Percentiles rank a stretch among this genome's conserved stretches.
Conservation (phyloP, 2,113 vertebrate species). For the Toxostoma redivivum region DNA sequence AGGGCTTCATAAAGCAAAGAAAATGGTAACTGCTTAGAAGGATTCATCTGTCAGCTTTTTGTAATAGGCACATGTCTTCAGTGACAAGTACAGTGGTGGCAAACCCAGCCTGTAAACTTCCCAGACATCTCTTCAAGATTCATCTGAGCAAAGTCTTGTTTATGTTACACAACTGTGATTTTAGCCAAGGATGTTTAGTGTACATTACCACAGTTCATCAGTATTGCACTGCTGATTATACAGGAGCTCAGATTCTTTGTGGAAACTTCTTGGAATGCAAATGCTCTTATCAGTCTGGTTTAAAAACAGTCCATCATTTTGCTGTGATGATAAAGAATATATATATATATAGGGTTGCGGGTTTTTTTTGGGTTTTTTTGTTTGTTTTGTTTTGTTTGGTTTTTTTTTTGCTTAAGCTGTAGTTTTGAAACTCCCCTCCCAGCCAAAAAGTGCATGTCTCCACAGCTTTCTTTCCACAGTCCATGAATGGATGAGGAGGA, state of each 20-base stretch:
- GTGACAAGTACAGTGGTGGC: neutral
- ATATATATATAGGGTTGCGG: too few relatives aligned
- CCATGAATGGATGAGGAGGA: fast-evolving
- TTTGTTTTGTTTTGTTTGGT: too few relatives aligned
- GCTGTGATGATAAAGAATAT: neutral
- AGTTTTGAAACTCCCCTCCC: neutral
- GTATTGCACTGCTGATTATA: neutral
- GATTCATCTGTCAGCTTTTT: neutral
- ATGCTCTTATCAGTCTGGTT: neutral
- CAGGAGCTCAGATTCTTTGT: neutral
- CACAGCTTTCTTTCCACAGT: neutral
- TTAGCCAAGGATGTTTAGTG: neutral
- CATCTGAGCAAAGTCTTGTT: neutral
- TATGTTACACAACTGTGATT: neutral
- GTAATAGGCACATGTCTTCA: neutral
- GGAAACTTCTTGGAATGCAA: neutral
- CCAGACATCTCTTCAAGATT: neutral
- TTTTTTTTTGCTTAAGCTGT: neutral
- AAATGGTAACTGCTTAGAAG: neutral
- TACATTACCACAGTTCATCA: neutral
- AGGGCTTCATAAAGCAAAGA: neutral
- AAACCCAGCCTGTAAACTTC: neutral
- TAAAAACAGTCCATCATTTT: neutral
- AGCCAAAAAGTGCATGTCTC: neutral
- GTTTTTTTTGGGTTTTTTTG: too few relatives aligned